A percentile compares a stretch with the other conserved stretches of the same genome.
These are phyloP conservation scores for Cephus spinipes DNA, from an alignment of 2,888 invertebrate species.

Conservation along the genomic window DNA sequence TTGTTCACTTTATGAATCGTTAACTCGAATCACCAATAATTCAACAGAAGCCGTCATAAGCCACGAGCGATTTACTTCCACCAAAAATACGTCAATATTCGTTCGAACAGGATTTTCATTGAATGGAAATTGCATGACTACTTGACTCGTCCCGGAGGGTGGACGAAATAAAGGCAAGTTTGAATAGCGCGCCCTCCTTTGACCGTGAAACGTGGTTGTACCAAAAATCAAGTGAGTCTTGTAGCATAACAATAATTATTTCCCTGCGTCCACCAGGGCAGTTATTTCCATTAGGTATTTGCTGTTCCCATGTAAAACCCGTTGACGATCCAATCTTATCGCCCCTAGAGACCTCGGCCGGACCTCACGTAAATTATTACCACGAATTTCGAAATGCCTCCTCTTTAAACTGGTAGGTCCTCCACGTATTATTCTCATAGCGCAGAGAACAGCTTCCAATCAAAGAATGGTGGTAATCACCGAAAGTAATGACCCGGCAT, in stretches of 20 bases:
- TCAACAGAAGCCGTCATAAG: neutral
- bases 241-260: slow-evolving; percentile 21
- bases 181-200: neutral
- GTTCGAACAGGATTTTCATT: neutral
- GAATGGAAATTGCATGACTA: neutral
- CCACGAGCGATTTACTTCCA: neutral
- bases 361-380: slow-evolving; percentile 61
- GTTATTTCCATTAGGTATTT: slow-evolving; percentile 1
- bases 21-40: neutral
- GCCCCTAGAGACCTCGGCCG: slow-evolving; percentile 49
- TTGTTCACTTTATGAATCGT: neutral
- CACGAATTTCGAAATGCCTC: slow-evolving; percentile 52
- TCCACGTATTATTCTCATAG: slow-evolving; percentile 34
- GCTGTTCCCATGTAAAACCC: slow-evolving; percentile 45
- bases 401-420: slow-evolving; percentile 36
- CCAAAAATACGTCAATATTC: neutral
- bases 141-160: neutral
- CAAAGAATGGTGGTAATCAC: slow-evolving; percentile 55
- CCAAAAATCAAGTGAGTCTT: slow-evolving; percentile 13
- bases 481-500: slow-evolving; percentile 53
- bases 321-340: slow-evolving; percentile 64
- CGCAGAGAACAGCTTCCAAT: slow-evolving; percentile 40
- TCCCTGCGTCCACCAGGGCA: neutral
- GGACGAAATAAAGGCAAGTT: neutral
- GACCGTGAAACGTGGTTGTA: neutral